Evolutionary conservation across 2,113 vertebrate species (phyloP).

Genomic region (Rallus limicola): DNA sequence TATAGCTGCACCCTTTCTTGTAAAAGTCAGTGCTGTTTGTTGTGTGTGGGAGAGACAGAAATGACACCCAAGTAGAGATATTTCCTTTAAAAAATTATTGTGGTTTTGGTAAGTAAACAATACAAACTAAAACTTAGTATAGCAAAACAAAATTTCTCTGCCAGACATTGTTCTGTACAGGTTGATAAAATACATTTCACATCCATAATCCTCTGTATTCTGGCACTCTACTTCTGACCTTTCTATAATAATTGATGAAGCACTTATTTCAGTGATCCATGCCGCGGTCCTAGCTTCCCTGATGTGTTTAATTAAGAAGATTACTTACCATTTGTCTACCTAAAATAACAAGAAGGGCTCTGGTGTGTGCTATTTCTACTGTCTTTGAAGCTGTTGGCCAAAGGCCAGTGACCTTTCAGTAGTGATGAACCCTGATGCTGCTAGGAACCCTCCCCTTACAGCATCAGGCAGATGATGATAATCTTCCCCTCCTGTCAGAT

Average conservation of each 20-base stretch:
- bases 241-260: neutral
- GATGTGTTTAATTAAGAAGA: neutral
- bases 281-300: neutral
- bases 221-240: neutral
- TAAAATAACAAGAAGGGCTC: neutral
- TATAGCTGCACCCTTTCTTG: neutral
- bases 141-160: neutral
- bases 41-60: neutral
- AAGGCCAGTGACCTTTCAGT: neutral
- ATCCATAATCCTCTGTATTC: neutral
- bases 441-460: neutral
- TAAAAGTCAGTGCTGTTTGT: neutral
- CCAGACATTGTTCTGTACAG: neutral
- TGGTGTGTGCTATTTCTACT: neutral
- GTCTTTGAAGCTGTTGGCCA: neutral
- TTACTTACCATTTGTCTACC: neutral
- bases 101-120: neutral
- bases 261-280: neutral
- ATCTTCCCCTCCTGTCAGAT: neutral
- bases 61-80: neutral
- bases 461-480: neutral
- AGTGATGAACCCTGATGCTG: neutral
- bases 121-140: neutral
- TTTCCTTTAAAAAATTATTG: no score
- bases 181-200: neutral